Base-by-base conservation (phyloP, 2,113 vertebrate species). In the Boulengeromyrus knoepffleri region DNA sequence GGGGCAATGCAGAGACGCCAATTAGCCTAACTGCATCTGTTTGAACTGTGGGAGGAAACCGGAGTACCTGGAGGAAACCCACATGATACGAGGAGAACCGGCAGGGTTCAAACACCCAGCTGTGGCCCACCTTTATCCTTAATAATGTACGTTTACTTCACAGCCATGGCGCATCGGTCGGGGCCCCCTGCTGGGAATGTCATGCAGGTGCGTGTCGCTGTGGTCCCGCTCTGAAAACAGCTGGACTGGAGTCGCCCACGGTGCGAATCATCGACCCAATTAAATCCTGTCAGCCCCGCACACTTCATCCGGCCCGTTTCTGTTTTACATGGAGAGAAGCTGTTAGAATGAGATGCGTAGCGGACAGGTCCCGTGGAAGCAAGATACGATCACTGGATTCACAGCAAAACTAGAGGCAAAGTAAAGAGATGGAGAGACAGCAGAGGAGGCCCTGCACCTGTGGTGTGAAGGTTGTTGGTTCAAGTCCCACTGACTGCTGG, bases 161-260 rank as follows among this genome's bases (percentile, higher is more conserved):
- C 85, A 52, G 89, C 70, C 47, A 45, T 13, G 21, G 92, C 88
- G 93, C 91, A 92, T 19, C 90, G 15, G 90, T 87, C 8, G 58
- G 86, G 91, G 91, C 87, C 91, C 90, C 92, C 92, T 93, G 89
- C 85, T 93, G 88, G 1, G 91, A 92, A 90, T 90, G 92, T 90
- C 89, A 91, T 91, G n/a, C 46, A 88, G 66, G 62, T 90, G 91
- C 15, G 77, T 89, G 87, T 90, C 90, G 85, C 56, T 90, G 90
- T 89, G 39, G 49, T 89, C 89, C 70, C 74, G 85, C 8, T 36
- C 45, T 47, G 84, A 56, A 66, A 53, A 90, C 83, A 87, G 58
- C 56, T 42, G 80, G 77, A 89, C 24, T 42, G 85, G 85, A 24
- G 7, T 39, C 36, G 2, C 66, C 70, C 74, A 31, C 36, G 31